Conservation (phyloP, 2,888 invertebrate species). For the Tetragonisca angustula region DNA sequence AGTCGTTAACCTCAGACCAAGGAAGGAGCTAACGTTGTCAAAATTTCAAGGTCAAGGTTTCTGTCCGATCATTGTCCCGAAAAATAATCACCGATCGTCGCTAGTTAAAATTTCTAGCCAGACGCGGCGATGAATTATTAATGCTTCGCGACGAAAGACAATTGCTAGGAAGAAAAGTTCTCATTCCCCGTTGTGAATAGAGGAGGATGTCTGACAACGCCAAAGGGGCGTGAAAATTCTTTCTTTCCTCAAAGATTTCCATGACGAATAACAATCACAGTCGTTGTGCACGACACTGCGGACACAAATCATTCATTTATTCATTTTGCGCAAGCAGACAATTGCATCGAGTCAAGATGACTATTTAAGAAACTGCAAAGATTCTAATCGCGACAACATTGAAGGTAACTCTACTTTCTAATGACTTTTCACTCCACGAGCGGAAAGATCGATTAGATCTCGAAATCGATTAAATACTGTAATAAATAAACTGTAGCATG, state of each 20-base stretch:
- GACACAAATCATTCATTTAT: too few relatives aligned
- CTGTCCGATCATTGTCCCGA: constrained; percentile 40
- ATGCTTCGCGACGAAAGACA: constrained; percentile 44
- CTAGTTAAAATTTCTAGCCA: constrained; percentile 37
- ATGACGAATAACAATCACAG: too few relatives aligned
- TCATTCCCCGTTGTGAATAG: neutral
- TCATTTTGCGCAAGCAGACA: too few relatives aligned
- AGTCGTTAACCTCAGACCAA: too few relatives aligned
- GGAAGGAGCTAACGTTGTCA: too few relatives aligned
- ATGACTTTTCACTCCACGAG: neutral
- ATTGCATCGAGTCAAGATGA: too few relatives aligned
- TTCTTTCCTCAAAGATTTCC: too few relatives aligned
- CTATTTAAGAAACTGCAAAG: too few relatives aligned
- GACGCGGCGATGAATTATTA: constrained; percentile 50
- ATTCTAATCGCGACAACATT: too few relatives aligned
- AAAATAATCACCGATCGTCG: constrained; percentile 38
- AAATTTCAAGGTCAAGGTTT: too few relatives aligned
- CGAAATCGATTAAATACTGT: neutral
- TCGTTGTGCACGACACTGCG: too few relatives aligned
- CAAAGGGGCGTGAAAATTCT: neutral
- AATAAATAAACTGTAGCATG: neutral
- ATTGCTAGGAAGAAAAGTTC: constrained; percentile 32
- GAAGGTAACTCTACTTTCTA: neutral
- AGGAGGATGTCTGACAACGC: neutral
- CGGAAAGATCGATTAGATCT: neutral